phyloP scores from a whole-genome alignment of 2,797 vertebrate genomes.

The Urophycis tenuis region DNA sequence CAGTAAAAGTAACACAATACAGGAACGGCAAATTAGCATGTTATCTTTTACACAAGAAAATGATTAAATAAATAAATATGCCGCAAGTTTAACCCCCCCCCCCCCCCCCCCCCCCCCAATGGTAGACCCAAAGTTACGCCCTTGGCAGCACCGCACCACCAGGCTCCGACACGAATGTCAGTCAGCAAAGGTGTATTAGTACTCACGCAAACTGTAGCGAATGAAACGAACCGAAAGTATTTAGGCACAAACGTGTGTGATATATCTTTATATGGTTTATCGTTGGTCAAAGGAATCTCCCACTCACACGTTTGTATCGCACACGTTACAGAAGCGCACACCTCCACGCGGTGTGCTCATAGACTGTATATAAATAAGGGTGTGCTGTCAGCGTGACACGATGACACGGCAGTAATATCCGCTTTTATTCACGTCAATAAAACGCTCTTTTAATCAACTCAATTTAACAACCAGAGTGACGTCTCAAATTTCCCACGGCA shows the following conservation, averaged over 20 bases:
- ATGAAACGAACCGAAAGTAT: neutral
- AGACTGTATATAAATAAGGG: no score
- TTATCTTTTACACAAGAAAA: no score
- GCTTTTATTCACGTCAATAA: neutral
- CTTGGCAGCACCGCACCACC: neutral
- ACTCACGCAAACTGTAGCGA: neutral
- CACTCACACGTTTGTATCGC: neutral
- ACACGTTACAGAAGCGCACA: neutral
- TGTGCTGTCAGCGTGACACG: no score
- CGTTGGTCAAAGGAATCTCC: neutral
- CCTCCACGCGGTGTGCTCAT: no score
- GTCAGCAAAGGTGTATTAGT: neutral
- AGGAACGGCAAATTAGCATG: no score
- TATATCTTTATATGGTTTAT: neutral
- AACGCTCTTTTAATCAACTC: neutral
- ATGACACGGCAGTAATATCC: neutral
- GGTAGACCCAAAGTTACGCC: no score
- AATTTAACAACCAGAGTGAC: neutral
- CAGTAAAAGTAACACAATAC: no score
- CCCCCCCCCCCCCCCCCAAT: no score
- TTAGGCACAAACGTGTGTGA: neutral
- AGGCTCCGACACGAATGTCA: neutral
- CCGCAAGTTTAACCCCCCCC: no score
- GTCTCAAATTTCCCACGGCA: no score
- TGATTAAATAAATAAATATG: no score